Evolutionary conservation across 2,113 vertebrate genomes (phyloP).

Genomic region (Alligator mississippiensis): DNA sequence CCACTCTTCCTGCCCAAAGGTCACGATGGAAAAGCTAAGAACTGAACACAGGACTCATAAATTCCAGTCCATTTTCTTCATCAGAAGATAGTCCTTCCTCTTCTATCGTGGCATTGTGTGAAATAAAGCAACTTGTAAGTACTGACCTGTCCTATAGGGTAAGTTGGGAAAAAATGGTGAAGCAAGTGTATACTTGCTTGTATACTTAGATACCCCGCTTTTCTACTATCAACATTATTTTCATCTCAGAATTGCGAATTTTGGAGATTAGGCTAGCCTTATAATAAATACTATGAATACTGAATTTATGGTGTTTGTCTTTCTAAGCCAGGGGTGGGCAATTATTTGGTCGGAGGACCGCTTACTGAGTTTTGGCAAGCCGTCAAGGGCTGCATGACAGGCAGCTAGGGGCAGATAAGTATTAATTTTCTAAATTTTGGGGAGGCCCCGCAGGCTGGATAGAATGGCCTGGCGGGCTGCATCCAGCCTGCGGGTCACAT

Average conservation of each 20-base stretch:
- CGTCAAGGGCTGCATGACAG: too few species aligned
- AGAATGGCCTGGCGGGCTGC: too few species aligned
- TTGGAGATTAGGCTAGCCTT: not conserved
- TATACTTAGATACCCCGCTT: too few species aligned
- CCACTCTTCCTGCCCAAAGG: not conserved
- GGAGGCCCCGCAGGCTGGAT: too few species aligned
- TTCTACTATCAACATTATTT: not conserved
- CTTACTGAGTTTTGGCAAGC: too few species aligned
- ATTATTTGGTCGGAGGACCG: too few species aligned
- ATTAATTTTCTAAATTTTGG: too few species aligned
- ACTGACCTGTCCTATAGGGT: not conserved
- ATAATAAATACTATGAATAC: not conserved
- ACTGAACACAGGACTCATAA: not conserved
- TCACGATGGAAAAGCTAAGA: not conserved
- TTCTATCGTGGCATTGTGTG: not conserved
- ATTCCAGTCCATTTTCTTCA: not conserved
- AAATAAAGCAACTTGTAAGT: not conserved
- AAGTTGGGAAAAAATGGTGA: not conserved
- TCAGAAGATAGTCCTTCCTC: not conserved
- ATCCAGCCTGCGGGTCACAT: too few species aligned
- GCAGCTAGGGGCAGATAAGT: too few species aligned
- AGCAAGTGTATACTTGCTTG: too few species aligned
- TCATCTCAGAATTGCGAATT: not conserved
- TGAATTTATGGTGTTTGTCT: not conserved
- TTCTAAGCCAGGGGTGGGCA: not conserved